These are phyloP conservation scores for Dichetophora obliterata DNA, from an alignment of 2,888 invertebrate species.

Conservation along the genomic window DNA sequence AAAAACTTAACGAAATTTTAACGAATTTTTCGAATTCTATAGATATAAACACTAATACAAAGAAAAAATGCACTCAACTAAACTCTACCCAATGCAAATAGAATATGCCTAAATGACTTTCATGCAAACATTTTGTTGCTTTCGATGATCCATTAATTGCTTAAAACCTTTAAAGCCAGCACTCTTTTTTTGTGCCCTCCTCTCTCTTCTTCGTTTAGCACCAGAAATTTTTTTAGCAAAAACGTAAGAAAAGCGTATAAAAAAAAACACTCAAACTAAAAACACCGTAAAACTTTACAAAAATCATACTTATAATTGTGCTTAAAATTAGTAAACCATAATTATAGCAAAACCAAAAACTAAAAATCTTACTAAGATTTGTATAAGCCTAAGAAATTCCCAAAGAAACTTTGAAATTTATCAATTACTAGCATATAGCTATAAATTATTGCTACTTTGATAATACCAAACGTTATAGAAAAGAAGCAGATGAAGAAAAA, in stretches of 20 bases:
- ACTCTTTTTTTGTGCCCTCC: neutral
- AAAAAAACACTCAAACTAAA: constrained; percentile 47
- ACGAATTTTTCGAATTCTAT: neutral
- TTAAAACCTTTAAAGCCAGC: neutral
- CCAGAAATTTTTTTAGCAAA: constrained; percentile 36
- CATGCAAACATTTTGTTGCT: too few relatives aligned
- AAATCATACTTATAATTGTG: constrained; percentile 43
- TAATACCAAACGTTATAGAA: constrained; percentile 17
- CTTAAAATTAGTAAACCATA: constrained; percentile 46
- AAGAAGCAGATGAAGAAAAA: constrained; percentile 29
- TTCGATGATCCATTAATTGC: neutral
- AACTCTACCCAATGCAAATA: too few relatives aligned
- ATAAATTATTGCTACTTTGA: constrained; percentile 39
- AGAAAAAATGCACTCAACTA: too few relatives aligned
- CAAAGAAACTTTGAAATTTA: constrained; percentile 40
- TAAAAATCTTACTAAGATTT: constrained; percentile 41
- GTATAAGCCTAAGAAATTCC: constrained; percentile 44
- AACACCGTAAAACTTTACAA: constrained; percentile 51
- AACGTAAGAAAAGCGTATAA: constrained; percentile 19
- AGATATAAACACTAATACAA: neutral
- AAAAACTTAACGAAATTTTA: constrained; percentile 1
- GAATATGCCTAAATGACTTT: too few relatives aligned
- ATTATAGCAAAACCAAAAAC: constrained; percentile 36
- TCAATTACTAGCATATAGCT: constrained; percentile 49
- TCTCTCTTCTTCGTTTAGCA: neutral